A percentile compares a stretch with the other conserved stretches of the same genome.
Evolutionary conservation across 2,113 vertebrate species (phyloP).

Genomic region (Sturnira hondurensis): DNA sequence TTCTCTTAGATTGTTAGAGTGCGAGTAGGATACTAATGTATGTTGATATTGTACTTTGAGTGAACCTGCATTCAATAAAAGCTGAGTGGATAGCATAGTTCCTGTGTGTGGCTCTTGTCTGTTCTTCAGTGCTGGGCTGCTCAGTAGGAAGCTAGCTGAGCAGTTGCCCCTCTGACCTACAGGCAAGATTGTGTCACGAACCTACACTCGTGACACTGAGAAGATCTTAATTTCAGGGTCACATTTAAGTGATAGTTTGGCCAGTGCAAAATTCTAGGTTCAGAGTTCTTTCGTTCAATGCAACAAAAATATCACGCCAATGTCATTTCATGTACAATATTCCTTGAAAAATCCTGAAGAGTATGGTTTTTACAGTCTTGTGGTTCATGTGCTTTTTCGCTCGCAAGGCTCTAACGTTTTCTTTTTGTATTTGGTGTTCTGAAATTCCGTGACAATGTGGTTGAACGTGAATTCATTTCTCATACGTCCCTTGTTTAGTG

Average conservation of each 20-base stretch:
- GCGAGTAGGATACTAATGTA: no score
- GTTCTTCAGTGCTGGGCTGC: no score
- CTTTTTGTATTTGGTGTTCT: not conserved
- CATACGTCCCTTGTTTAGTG: not conserved
- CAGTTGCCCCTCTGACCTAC: no score
- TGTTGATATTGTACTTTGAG: no score
- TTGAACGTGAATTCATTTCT: not conserved
- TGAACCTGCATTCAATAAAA: no score
- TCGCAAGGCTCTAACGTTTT: not conserved
- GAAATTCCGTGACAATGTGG: no score
- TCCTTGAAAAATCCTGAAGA: not conserved
- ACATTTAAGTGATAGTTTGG: not conserved
- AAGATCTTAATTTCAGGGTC: not conserved
- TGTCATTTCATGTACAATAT: not conserved
- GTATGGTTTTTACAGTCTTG: not conserved
- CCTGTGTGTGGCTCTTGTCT: no score
- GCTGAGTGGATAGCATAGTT: no score
- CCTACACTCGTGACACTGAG: no score
- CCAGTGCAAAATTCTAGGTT: not conserved
- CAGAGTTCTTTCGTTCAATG: not conserved
- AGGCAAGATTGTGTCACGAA: no score
- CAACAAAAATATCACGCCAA: not conserved
- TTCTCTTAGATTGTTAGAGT: no score
- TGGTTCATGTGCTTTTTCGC: not conserved
- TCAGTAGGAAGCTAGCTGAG: no score